Base-by-base conservation (phyloP, 2,888 invertebrate species). In the Tinea trinotella region DNA sequence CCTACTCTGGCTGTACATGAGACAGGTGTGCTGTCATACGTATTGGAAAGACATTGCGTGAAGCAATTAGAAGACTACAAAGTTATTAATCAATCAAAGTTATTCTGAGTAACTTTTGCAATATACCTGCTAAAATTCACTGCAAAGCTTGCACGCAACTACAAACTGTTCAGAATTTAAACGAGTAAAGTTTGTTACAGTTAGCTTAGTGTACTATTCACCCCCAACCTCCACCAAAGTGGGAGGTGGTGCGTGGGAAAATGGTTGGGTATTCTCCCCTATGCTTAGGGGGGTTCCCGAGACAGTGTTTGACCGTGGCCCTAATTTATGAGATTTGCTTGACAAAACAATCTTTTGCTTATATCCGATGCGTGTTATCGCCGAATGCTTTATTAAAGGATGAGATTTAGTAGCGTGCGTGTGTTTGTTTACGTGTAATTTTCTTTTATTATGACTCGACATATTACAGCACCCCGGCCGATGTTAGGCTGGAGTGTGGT, bases 151-250 rank as follows among this genome's bases (percentile, higher is more conserved):
- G 71, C 74, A 78, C 76, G 76, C 74, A 75, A 72, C 67, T 65
- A 74, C 70, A 64, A 73, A 74, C 72, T 64, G 68, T 70, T 72
- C 58, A 76, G 81, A 80, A 80, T 83, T 84, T 83, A 83, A 86
- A 85, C 81, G 86, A 84, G 84, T 76, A 83, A 86, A 84, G 79
- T 84, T 84, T 75, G 76, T 75, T 75, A 76, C 71, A 72, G 78
- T 76, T 73, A 70, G 76, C 72, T 77, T 72, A 69, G 74, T 72
- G 71, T 67, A 76, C 74, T 77, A 81, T 79, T 17, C 53, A 4
- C 59, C 62, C 60, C 57, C 56, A 48, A 48, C 56, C 54, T 59
- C 60, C 55, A 57, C 54, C 54, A 58, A 54, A 54, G 52, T 13
- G 12, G 24, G 13, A 13, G 50, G 36, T 9, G 24, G 52, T 59